These are phyloP conservation scores for Amorpha juglandis DNA, from an alignment of 2,888 invertebrate species.

Conservation along the genomic window DNA sequence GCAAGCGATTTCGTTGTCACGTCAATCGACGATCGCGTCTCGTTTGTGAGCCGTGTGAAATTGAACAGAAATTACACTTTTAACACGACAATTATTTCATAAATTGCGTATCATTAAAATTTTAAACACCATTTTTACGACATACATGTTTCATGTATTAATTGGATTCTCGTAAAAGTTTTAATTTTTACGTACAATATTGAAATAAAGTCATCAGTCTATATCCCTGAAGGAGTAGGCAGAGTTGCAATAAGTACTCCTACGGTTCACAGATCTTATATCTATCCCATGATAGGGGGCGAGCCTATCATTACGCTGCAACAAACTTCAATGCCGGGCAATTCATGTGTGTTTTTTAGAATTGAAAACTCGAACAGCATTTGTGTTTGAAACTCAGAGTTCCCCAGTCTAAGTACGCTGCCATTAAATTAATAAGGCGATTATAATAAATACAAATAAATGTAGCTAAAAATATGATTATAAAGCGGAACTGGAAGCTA, in stretches of 20 bases:
- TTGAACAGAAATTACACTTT: slow-evolving; percentile 40
- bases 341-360: too few species aligned
- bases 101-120: slow-evolving; percentile 43
- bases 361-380: too few species aligned
- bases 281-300: too few species aligned
- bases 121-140: slow-evolving; percentile 4
- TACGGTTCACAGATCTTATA: too few species aligned
- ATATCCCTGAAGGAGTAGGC: too few species aligned
- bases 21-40: slow-evolving; percentile 31
- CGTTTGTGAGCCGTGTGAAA: slow-evolving; percentile 34
- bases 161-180: background rate
- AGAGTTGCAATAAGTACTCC: too few species aligned
- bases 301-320: too few species aligned
- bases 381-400: too few species aligned
- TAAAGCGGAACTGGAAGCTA: background rate
- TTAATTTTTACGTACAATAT: background rate
- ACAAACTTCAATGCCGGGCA: too few species aligned
- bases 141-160: background rate
- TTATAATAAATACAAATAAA: background rate
- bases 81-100: slow-evolving; percentile 40
- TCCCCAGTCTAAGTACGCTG: too few species aligned
- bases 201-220: too few species aligned
- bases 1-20: slow-evolving; percentile 32
- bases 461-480: background rate
- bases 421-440: too few species aligned